These are phyloP conservation scores for Phasia obesa DNA, from an alignment of 2,888 invertebrate species.

Conservation along the genomic window DNA sequence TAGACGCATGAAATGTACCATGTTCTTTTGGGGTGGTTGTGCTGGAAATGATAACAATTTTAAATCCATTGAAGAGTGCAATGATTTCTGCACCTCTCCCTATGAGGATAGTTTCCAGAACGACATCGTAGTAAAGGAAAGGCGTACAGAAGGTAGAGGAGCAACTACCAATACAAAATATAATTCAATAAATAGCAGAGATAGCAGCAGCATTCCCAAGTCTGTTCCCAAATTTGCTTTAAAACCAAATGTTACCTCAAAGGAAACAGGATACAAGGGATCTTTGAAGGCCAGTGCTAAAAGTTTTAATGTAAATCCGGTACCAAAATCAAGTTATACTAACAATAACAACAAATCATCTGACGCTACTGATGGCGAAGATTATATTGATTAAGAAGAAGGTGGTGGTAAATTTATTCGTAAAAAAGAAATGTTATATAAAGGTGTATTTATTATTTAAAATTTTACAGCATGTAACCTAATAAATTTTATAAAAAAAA, in stretches of 20 bases:
- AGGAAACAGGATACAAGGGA: slow-evolving; percentile 52
- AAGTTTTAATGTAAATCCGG: slow-evolving; percentile 52
- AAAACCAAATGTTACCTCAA: slow-evolving; percentile 50
- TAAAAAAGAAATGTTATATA: neutral
- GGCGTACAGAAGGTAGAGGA: slow-evolving; percentile 35
- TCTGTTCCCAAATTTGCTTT: slow-evolving; percentile 58
- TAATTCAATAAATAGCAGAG: slow-evolving; percentile 51
- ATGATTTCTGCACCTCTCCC: slow-evolving; percentile 71
- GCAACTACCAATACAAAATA: slow-evolving; percentile 15
- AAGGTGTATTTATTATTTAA: slow-evolving; percentile 34
- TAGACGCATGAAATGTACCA: slow-evolving; percentile 84
- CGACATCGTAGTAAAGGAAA: slow-evolving; percentile 42
- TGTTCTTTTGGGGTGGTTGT: slow-evolving; percentile 89
- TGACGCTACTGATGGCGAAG: slow-evolving; percentile 55
- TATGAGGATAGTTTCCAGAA: slow-evolving; percentile 63
- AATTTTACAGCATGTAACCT: too few relatives aligned
- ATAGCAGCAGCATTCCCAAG: slow-evolving; percentile 22
- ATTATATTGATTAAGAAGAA: slow-evolving; percentile 57
- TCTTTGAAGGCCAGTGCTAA: slow-evolving; percentile 59
- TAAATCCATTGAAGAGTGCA: slow-evolving; percentile 85
- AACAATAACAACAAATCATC: slow-evolving; percentile 24
- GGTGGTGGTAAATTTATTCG: neutral
- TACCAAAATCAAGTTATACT: slow-evolving; percentile 27
- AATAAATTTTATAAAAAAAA: slow-evolving; percentile 4
- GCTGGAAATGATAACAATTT: slow-evolving; percentile 91